A percentile compares a stretch with the other conserved stretches of the same genome.
phyloP scores from a whole-genome alignment of 2,888 invertebrate genomes.

The Cyclophora punctaria region DNA sequence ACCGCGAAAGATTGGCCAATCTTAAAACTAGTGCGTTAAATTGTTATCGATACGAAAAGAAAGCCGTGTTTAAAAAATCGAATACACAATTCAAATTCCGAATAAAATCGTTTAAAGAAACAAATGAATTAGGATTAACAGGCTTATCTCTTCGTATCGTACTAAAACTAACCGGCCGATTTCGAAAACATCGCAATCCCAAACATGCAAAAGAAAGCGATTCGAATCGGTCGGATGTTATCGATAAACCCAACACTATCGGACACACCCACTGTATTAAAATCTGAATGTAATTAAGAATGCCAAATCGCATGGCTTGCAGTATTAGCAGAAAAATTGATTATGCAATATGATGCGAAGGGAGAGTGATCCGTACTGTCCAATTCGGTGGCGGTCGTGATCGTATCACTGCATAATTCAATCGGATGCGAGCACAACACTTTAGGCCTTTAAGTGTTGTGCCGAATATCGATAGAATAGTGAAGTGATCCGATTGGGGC shows the following conservation, averaged over 20 bases:
- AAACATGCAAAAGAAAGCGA: constrained; percentile 23
- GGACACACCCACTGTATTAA: constrained; percentile 59
- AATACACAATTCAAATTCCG: constrained; percentile 41
- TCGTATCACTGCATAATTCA: constrained; percentile 54
- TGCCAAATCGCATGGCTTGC: constrained; percentile 45
- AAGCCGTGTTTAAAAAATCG: constrained; percentile 32
- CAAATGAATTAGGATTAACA: constrained; percentile 52
- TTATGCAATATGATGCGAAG: constrained; percentile 25
- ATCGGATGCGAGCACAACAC: constrained; percentile 58
- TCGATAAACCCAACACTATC: constrained; percentile 64
- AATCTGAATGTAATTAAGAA: constrained; percentile 46
- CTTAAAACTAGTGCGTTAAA: constrained; percentile 47
- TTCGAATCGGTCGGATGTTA: constrained; percentile 36
- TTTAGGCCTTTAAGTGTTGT: constrained; percentile 71
- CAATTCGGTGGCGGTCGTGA: constrained; percentile 51
- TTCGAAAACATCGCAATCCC: constrained; percentile 32
- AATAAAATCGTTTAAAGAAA: constrained; percentile 29
- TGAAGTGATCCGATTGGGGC: constrained; percentile 57
- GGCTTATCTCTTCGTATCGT: constrained; percentile 57
- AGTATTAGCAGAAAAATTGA: constrained; percentile 34
- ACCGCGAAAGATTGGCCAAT: constrained; percentile 60
- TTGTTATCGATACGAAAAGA: constrained; percentile 53
- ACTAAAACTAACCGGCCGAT: constrained; percentile 49
- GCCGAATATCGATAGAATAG: constrained; percentile 54
- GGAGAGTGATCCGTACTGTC: constrained; percentile 58